phyloP scores from a whole-genome alignment of 53 echinoderm and acorn worm genomes.

The Arbacia lixula region DNA sequence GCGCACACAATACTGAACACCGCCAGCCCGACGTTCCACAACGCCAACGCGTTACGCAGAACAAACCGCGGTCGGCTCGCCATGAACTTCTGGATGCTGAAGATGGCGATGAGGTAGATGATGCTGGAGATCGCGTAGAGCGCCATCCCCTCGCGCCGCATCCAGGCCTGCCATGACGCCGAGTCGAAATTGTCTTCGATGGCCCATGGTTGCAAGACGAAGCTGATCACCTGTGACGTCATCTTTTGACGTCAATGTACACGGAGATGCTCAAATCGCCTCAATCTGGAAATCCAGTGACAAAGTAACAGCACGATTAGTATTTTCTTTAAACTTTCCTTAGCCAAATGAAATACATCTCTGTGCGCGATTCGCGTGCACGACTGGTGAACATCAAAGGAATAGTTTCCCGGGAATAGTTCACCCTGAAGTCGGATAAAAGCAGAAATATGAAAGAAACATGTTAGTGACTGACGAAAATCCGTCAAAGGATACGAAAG shows the following conservation, averaged over 20 bases:
- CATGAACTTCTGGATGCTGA: slow-evolving; percentile 32
- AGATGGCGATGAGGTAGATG: slow-evolving; percentile 49
- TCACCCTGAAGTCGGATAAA: too few species aligned
- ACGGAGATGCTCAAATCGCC: too few species aligned
- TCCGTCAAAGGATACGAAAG: too few species aligned
- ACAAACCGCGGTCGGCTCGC: slow-evolving; percentile 31
- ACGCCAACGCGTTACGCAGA: background rate
- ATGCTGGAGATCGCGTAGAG: slow-evolving; percentile 42
- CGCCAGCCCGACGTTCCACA: slow-evolving; percentile 38
- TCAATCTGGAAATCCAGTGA: too few species aligned
- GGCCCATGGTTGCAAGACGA: slow-evolving; percentile 17
- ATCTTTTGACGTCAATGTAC: too few species aligned
- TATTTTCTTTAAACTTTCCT: background rate
- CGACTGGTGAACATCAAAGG: too few species aligned
- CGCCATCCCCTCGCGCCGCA: slow-evolving; percentile 34
- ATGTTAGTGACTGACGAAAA: too few species aligned
- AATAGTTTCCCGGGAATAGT: too few species aligned
- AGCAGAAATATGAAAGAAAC: too few species aligned
- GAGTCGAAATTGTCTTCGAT: slow-evolving; percentile 30
- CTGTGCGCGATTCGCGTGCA: too few species aligned
- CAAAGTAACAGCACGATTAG: background rate
- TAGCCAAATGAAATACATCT: too few species aligned
- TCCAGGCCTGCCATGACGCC: slow-evolving; percentile 40
- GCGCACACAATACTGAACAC: slow-evolving; percentile 45
- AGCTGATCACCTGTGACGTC: background rate